A percentile compares a stretch with the other conserved stretches of the same genome.
Evolutionary conservation across 2,888 invertebrate species (phyloP).

Genomic region (Microctonus brassicae): DNA sequence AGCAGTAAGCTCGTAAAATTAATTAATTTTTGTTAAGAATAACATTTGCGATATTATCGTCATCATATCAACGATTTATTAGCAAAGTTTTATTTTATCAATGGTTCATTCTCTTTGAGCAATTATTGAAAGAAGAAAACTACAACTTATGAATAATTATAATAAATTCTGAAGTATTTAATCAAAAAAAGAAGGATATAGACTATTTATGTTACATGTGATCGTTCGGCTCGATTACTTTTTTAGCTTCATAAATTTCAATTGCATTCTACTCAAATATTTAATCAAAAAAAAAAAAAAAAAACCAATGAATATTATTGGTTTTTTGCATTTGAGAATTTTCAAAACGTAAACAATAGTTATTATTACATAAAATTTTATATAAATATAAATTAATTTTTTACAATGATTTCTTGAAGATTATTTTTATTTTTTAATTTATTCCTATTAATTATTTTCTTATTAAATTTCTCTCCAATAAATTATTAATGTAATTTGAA

Average conservation of each 20-base stretch:
- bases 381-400: no score
- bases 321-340: not conserved
- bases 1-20: conserved; percentile 39
- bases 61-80: conserved; percentile 25
- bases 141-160: conserved; percentile 20
- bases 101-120: not conserved
- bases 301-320: not conserved
- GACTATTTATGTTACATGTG: conserved; percentile 45
- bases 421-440: no score
- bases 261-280: not conserved
- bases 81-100: not conserved
- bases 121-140: not conserved
- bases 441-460: no score
- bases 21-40: conserved; percentile 35
- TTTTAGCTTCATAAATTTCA: conserved; percentile 34
- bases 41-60: conserved; percentile 35
- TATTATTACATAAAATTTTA: not conserved
- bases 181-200: conserved; percentile 42
- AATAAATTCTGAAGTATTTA: conserved; percentile 44
- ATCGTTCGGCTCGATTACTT: conserved; percentile 39
- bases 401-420: no score
- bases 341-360: no score
- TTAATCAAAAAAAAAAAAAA: not conserved
- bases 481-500: not conserved
- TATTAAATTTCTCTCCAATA: not conserved